Evolutionary conservation across 2,113 vertebrate species (phyloP).

Genomic region (Talpa occidentalis): DNA sequence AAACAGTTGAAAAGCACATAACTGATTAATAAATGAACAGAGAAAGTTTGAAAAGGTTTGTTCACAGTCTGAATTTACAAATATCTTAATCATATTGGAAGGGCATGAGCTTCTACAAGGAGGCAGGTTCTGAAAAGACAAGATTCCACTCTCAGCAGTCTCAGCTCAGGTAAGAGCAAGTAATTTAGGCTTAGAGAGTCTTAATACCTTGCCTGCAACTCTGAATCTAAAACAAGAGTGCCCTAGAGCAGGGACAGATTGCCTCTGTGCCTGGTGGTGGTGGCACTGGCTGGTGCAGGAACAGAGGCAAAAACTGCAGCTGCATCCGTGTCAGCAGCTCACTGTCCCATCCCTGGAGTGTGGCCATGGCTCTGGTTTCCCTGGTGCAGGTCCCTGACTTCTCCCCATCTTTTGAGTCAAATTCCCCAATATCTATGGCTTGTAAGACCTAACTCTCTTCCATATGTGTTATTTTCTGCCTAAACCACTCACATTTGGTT

Average conservation of each 20-base stretch:
- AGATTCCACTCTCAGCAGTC: background rate
- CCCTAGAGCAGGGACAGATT: background rate
- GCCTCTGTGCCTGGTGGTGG: too few relatives aligned
- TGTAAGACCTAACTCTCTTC: background rate
- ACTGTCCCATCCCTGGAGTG: rapidly evolving
- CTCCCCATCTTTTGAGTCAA: background rate
- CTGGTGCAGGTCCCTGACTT: rapidly evolving
- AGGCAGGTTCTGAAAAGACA: background rate
- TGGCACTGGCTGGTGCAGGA: rapidly evolving
- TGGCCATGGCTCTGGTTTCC: background rate
- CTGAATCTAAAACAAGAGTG: background rate
- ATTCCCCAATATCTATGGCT: background rate
- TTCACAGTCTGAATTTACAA: background rate
- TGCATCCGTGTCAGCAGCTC: rapidly evolving
- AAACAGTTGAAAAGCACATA: background rate
- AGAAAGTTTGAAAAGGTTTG: background rate
- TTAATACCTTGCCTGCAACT: background rate
- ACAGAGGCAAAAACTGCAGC: background rate
- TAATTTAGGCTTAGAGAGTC: background rate
- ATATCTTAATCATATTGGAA: background rate
- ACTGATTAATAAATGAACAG: background rate
- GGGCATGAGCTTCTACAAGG: background rate
- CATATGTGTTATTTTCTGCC: background rate
- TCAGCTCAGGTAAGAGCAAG: background rate
- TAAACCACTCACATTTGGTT: background rate